phyloP scores from a whole-genome alignment of 2,888 invertebrate species.

The Abrostola triplasia region DNA sequence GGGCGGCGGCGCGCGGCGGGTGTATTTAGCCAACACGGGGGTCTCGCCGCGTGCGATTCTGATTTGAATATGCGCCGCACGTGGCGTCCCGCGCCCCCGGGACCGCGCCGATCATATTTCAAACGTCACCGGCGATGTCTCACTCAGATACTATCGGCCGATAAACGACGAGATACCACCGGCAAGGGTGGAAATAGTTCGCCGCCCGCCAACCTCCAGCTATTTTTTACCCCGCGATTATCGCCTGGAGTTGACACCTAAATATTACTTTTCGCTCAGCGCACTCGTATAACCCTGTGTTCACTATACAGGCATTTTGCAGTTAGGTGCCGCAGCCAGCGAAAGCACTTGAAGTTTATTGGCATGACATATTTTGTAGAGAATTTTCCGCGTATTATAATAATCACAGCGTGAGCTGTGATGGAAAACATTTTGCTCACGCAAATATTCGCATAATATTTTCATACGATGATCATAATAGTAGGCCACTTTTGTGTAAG shows the following conservation, averaged over 20 bases:
- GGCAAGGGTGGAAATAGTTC: slow-evolving; percentile 85
- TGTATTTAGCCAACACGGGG: slow-evolving; percentile 89
- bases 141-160: slow-evolving; percentile 88
- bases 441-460: slow-evolving; percentile 46
- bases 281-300: slow-evolving; percentile 62
- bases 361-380: slow-evolving; percentile 73
- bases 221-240: slow-evolving; percentile 87
- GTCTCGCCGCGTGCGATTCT: slow-evolving; percentile 85
- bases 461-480: slow-evolving; percentile 42
- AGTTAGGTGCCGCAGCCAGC: slow-evolving; percentile 65
- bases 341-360: slow-evolving; percentile 81
- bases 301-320: slow-evolving; percentile 77
- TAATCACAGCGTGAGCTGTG: slow-evolving; percentile 61
- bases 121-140: slow-evolving; percentile 88
- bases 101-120: slow-evolving; percentile 88
- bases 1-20: slow-evolving; percentile 79
- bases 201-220: slow-evolving; percentile 68
- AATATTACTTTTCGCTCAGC: slow-evolving; percentile 84
- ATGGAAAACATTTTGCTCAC: slow-evolving; percentile 49
- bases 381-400: slow-evolving; percentile 65
- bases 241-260: slow-evolving; percentile 88
- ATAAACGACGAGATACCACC: slow-evolving; percentile 83
- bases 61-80: slow-evolving; percentile 88
- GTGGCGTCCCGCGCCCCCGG: slow-evolving; percentile 83
- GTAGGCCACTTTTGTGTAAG: slow-evolving; percentile 27